Evolutionary conservation across 2,113 vertebrate species (phyloP).

Genomic region (Podarcis raffonei): DNA sequence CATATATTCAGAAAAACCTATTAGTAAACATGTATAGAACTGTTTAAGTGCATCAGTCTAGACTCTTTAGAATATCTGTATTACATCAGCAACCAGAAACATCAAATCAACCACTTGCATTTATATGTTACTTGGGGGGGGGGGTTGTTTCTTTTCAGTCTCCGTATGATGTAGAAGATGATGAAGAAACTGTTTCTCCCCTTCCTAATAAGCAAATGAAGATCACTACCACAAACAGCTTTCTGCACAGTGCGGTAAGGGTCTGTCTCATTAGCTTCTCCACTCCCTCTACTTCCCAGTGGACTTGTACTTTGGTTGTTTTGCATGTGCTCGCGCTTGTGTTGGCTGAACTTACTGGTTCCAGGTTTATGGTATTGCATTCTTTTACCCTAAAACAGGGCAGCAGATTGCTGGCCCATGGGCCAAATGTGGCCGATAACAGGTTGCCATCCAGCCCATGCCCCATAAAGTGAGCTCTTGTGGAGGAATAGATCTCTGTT

Average conservation of each 20-base stretch:
- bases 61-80: background rate
- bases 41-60: background rate
- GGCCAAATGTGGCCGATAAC: background rate
- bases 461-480: background rate
- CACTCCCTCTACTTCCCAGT: background rate
- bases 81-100: background rate
- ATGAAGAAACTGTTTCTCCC: constrained; percentile 71
- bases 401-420: no score
- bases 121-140: background rate
- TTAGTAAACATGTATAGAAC: background rate
- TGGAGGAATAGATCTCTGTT: background rate
- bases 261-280: background rate
- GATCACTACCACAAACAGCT: constrained; percentile 79
- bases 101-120: background rate
- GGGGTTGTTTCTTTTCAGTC: constrained; percentile 68
- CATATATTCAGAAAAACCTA: background rate
- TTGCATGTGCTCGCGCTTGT: background rate
- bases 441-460: background rate
- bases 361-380: background rate
- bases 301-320: no score
- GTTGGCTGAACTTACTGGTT: background rate
- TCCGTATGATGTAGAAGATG: constrained; percentile 77
- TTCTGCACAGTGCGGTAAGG: constrained; percentile 84
- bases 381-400: no score
- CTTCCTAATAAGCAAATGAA: constrained; percentile 89